A percentile compares a stretch with the other conserved stretches of the same genome.
Conservation (phyloP, 2,113 vertebrate species). For the Mungos mungo region DNA sequence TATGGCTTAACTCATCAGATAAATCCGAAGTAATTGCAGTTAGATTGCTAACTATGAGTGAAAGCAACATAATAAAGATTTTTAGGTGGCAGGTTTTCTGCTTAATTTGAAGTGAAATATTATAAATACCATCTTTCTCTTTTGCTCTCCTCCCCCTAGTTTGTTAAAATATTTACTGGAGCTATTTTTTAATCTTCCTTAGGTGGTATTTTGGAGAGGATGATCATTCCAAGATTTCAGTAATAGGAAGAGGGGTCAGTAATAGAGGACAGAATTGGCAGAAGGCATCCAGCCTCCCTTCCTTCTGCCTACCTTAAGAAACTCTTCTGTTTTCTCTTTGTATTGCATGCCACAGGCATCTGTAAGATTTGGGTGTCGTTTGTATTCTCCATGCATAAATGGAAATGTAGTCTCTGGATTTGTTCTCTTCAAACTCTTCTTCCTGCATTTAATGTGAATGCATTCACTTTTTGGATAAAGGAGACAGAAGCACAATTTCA, state of each 20-base stretch:
- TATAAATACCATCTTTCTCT: neutral
- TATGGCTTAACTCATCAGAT: neutral
- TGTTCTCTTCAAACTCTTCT: neutral
- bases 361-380: neutral
- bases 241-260: neutral
- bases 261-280: neutral
- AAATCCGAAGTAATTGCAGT: conserved; percentile 4
- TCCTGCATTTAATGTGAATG: neutral
- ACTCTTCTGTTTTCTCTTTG: neutral
- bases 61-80: neutral
- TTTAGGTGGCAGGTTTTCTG: neutral
- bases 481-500: neutral
- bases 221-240: neutral
- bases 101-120: conserved; percentile 15
- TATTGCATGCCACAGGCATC: neutral
- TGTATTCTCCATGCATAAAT: neutral
- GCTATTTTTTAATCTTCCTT: neutral
- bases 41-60: neutral
- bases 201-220: neutral
- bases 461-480: neutral
- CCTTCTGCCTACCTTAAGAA: neutral
- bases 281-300: neutral
- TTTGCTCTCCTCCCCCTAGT: neutral
- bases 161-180: neutral
- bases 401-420: neutral